Evolutionary conservation across 2,888 invertebrate genomes (phyloP), one percentile per base, ranked within the genome.

Genomic region (Smittia aterrima): DNA sequence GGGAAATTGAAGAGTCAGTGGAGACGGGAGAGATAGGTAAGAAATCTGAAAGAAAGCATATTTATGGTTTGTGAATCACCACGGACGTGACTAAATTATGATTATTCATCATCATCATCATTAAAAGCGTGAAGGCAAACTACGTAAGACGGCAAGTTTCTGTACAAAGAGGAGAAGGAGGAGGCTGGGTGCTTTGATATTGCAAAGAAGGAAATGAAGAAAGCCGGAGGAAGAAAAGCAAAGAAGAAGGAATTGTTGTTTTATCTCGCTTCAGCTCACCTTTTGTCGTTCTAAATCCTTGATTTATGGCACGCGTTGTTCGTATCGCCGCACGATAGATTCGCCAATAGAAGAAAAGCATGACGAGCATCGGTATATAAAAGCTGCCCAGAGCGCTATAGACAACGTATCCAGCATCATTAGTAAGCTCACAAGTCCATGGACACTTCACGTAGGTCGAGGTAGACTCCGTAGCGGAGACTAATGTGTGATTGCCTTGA

Each of bases 311-410:
- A 78, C 90, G 89, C n/a, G 95, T 95, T 24, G 95, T 95, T 77
- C 93, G 89, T 13, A 94, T 92, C 27, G 98, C 98, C 2, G 97
- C 96, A 77, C 92, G 89, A 85, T 97, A 98, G 79, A 98, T 98
- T 78, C 95, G 87, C 92, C 96, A 96, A 83, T 98, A 98, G 87
- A 98, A 97, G 87, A 96, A 97, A 79, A 96, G 87, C 95, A 98
- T 98, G 78, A 98, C 95, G 79, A 96, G 90, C 95, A 96, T 96
- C 53, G 98, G 98, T 79, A 97, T 91, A 85, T 95, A 98, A 88
- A 98, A 98, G 77, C 96, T 96, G n/a, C 98, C 98, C 24, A 98
- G 87, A 0, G 98, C 97, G 1, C 96, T 96, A 85, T 97, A 97
- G 74, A 98, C 91, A 74, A 98, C 96, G 86, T 98, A 98, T 73